phyloP scores from a whole-genome alignment of 2,888 invertebrate genomes.

The Cyrtodaria siliqua region DNA sequence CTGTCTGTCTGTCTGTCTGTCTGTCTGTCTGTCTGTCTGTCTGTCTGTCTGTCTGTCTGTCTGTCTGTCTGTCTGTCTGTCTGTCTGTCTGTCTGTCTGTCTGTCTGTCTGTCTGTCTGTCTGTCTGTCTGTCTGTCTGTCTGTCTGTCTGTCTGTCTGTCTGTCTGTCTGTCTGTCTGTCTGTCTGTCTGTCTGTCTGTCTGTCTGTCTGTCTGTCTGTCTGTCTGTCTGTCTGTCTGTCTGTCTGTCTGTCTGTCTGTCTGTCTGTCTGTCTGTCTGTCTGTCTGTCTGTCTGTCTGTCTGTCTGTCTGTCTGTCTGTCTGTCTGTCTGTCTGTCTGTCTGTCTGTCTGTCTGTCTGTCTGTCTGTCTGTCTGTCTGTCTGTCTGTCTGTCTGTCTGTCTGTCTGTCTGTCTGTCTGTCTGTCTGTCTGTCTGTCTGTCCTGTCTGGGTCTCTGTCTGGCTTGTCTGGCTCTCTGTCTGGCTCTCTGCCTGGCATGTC shows the following conservation, averaged over 20 bases:
- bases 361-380: background rate
- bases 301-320: background rate
- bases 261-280: background rate
- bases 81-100: background rate
- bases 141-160: background rate
- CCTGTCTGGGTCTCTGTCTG: too few relatives aligned
- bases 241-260: background rate
- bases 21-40: slow-evolving; percentile 3
- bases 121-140: background rate
- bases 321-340: slow-evolving; percentile 3
- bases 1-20: slow-evolving; percentile 3
- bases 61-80: background rate
- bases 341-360: background rate
- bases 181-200: background rate
- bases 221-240: background rate
- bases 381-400: background rate
- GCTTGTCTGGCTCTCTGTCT: too few relatives aligned
- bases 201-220: background rate
- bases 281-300: background rate
- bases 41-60: slow-evolving; percentile 3
- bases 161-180: background rate
- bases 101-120: background rate
- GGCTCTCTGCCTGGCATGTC: too few relatives aligned
- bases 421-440: too few relatives aligned
- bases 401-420: slow-evolving; percentile 1